A percentile compares a stretch with the other conserved stretches of the same genome.
Conservation (phyloP, 2,888 invertebrate species). For the Brenthis ino region DNA sequence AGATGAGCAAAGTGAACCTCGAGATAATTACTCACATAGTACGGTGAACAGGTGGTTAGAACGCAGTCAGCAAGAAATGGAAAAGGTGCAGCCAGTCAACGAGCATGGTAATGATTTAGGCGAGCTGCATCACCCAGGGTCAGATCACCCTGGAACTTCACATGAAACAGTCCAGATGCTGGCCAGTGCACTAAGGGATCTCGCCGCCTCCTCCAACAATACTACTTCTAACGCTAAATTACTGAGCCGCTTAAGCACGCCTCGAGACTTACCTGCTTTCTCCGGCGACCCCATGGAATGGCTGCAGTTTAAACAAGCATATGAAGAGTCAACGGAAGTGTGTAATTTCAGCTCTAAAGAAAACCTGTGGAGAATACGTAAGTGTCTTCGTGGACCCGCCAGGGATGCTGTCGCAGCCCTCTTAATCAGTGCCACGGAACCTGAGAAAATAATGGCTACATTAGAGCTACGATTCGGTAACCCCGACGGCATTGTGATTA, state of each 20-base stretch:
- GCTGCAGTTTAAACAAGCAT: conserved; percentile 42
- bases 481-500: conserved; percentile 39
- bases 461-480: conserved; percentile 42
- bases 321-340: conserved; percentile 39
- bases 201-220: conserved; percentile 21
- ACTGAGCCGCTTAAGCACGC: conserved; percentile 37
- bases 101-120: conserved; percentile 8
- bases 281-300: conserved; percentile 44
- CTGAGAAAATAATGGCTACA: background rate
- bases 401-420: conserved; percentile 39
- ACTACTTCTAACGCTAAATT: background rate
- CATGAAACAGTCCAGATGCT: conserved; percentile 28
- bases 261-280: conserved; percentile 38
- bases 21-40: background rate
- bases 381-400: conserved; percentile 41
- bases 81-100: conserved; percentile 21
- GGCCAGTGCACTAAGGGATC: conserved; percentile 33
- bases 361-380: conserved; percentile 43
- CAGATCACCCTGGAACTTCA: background rate
- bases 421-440: background rate
- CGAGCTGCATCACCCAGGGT: conserved; percentile 1
- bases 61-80: conserved; percentile 22
- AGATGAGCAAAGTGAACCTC: background rate
- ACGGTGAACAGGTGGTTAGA: conserved; percentile 34
- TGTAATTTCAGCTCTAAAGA: conserved; percentile 41